These are phyloP conservation scores for Pristionchus maxplancki DNA, from an alignment of 2,888 invertebrate species.

Conservation along the genomic window DNA sequence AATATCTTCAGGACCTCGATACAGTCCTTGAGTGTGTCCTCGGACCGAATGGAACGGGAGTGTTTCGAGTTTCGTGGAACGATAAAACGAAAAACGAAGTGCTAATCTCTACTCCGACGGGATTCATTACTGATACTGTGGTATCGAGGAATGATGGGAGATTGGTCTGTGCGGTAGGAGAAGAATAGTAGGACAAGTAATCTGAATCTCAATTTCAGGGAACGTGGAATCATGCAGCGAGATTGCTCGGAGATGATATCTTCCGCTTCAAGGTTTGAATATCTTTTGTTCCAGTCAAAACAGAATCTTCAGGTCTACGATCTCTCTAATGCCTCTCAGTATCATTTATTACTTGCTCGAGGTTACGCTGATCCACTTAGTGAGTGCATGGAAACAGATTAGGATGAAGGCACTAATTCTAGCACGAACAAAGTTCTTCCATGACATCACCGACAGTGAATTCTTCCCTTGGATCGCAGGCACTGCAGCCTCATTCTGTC, in stretches of 20 bases:
- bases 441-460: constrained; percentile 26
- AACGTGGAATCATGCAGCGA: constrained; percentile 40
- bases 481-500: constrained; percentile 9
- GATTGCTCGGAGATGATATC: neutral
- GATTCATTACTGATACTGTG: constrained; percentile 26
- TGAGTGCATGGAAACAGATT: too few relatives aligned
- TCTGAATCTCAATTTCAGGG: neutral
- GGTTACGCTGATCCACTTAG: constrained; percentile 28
- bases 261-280: constrained; percentile 29
- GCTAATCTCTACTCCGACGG: neutral
- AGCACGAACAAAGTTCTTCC: neutral
- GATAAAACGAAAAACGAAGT: constrained; percentile 49
- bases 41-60: constrained; percentile 24
- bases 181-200: neutral
- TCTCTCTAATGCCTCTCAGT: neutral
- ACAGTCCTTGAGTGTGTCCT: constrained; percentile 46
- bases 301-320: constrained; percentile 2
- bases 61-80: constrained; percentile 43
- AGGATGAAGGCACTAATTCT: neutral
- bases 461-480: constrained; percentile 32
- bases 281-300: too few relatives aligned
- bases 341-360: constrained; percentile 27
- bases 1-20: constrained; percentile 48
- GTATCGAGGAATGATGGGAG: constrained; percentile 40
- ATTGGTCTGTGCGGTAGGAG: constrained; percentile 6